A percentile compares a stretch with the other conserved stretches of the same genome.
phyloP scores from a whole-genome alignment of 1,140 invertebrate species.

The Heliconius himera region DNA sequence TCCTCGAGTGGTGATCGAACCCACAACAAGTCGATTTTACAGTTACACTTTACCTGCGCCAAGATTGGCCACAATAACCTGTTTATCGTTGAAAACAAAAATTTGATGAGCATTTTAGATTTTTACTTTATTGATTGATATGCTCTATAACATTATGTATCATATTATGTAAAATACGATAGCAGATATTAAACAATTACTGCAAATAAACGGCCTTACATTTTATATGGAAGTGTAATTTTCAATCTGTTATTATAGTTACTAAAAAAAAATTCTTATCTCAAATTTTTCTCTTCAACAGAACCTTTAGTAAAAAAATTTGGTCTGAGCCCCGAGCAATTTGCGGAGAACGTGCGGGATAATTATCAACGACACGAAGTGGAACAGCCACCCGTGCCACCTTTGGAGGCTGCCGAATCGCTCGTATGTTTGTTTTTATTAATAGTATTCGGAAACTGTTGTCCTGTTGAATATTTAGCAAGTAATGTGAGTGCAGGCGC shows the following conservation, averaged over 20 bases:
- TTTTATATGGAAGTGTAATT: no score
- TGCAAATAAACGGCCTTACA: no score
- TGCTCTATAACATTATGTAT: not conserved
- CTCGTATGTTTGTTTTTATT: constrained; percentile 67
- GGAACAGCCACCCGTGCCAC: constrained; percentile 93
- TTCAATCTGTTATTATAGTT: no score
- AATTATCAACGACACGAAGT: constrained; percentile 99
- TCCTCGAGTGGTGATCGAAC: no score
- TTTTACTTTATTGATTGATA: not conserved
- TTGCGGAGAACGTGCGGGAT: constrained; percentile 97
- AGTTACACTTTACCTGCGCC: no score
- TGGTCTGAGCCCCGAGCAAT: constrained; percentile 97
- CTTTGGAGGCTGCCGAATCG: constrained; percentile 91
- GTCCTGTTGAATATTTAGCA: constrained; percentile 71
- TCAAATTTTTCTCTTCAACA: constrained; percentile 37
- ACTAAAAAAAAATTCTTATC: not conserved
- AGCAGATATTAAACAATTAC: no score
- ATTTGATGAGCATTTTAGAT: no score
- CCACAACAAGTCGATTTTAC: no score
- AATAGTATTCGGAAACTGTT: not conserved
- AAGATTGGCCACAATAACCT: no score
- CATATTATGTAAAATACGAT: no score
- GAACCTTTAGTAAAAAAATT: constrained; percentile 94
- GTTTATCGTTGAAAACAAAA: no score
- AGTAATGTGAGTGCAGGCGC: constrained; percentile 48